These are phyloP conservation scores for Columba livia DNA, from an alignment of 2,113 vertebrate genomes.

Conservation along the genomic window DNA sequence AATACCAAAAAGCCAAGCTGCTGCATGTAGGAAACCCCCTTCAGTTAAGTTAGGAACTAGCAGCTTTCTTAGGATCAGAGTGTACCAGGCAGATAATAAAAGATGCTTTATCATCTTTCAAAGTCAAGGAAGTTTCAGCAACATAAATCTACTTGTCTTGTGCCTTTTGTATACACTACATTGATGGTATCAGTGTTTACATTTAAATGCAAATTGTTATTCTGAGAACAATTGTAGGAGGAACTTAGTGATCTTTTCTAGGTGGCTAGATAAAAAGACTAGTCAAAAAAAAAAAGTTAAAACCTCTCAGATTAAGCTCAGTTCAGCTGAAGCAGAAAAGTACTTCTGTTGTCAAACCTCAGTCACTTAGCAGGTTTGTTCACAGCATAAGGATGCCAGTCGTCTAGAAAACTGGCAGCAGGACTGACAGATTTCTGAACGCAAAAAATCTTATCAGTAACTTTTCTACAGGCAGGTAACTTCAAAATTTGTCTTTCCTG, in stretches of 20 bases:
- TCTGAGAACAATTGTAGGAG: not conserved
- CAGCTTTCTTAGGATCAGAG: not conserved
- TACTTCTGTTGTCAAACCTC: not conserved
- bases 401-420: not conserved
- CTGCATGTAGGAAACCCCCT: not conserved
- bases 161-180: slow-evolving; percentile 65
- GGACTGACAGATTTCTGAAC: not conserved
- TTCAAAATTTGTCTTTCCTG: not conserved
- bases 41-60: not conserved
- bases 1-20: slow-evolving; percentile 33
- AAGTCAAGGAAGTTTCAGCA: slow-evolving; percentile 44
- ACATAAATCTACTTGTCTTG: slow-evolving; percentile 46
- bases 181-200: slow-evolving; percentile 57
- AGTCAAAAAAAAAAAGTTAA: not conserved
- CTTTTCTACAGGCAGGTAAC: not conserved
- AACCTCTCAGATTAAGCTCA: not conserved
- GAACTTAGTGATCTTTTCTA: not conserved
- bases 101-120: not conserved
- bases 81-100: not conserved
- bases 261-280: not conserved
- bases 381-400: not conserved
- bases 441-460: not conserved
- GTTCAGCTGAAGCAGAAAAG: not conserved
- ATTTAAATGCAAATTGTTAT: slow-evolving; percentile 35
- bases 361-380: not conserved